phyloP scores from a whole-genome alignment of 2,888 invertebrate species.

The Eudemis profundana region DNA sequence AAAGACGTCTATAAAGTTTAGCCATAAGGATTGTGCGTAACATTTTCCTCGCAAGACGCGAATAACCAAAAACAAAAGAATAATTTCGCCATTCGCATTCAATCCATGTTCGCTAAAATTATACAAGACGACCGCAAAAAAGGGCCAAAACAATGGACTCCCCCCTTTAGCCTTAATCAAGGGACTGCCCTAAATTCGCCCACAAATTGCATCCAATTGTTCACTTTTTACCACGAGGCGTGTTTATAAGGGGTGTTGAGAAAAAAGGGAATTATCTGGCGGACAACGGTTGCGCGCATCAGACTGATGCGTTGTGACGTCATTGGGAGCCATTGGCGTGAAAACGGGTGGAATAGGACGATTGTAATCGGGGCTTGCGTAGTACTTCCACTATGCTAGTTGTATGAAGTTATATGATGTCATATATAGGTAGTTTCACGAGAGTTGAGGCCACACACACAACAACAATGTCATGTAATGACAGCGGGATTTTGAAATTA shows the following conservation, averaged over 20 bases:
- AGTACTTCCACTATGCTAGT: not conserved
- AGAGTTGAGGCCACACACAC: no score
- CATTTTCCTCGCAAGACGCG: constrained; percentile 40
- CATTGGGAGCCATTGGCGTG: constrained; percentile 75
- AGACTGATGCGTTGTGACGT: constrained; percentile 69
- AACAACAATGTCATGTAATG: no score
- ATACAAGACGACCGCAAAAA: constrained; percentile 68
- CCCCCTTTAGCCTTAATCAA: constrained; percentile 76
- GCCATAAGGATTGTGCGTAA: constrained; percentile 5
- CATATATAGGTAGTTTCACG: no score
- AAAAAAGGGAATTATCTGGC: constrained; percentile 68
- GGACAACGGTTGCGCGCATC: constrained; percentile 62
- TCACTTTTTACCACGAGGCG: constrained; percentile 81
- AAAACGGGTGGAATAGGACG: constrained; percentile 56
- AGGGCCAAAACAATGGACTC: constrained; percentile 75
- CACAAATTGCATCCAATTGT: constrained; percentile 85
- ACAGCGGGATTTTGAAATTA: no score
- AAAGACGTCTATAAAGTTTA: not conserved
- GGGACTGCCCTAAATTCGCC: constrained; percentile 79
- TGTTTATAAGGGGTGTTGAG: constrained; percentile 69
- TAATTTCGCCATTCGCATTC: constrained; percentile 60
- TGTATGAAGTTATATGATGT: no score
- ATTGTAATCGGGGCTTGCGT: constrained; percentile 60
- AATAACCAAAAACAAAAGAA: constrained; percentile 57
- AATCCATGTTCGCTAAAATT: constrained; percentile 67